A percentile compares a stretch with the other conserved stretches of the same genome.
Conservation (phyloP, 2,888 invertebrate genomes). For the Psylliodes chrysocephalus region DNA sequence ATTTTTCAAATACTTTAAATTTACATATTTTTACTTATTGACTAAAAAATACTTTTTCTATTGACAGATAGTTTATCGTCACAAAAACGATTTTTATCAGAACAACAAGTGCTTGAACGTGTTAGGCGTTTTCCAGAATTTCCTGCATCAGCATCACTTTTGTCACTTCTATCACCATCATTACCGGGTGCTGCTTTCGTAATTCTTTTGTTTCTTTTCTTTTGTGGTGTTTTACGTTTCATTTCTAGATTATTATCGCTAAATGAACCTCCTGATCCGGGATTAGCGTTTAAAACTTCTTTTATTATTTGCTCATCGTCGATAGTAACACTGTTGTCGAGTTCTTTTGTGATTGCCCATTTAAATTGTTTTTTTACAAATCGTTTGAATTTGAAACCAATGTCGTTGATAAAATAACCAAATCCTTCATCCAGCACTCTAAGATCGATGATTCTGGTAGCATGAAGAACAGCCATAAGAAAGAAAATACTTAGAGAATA, state of each 20-base stretch:
- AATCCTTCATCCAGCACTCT: conserved; percentile 43
- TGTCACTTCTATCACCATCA: neutral
- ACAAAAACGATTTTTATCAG: neutral
- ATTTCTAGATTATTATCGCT: neutral
- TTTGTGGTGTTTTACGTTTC: neutral
- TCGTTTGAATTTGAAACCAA: neutral
- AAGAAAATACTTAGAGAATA: conserved; percentile 55
- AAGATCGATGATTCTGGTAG: conserved; percentile 51
- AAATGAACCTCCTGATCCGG: neutral
- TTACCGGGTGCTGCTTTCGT: neutral
- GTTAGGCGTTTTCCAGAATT: neutral
- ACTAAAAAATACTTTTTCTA: neutral
- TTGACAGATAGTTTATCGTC: neutral
- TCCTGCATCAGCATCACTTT: neutral
- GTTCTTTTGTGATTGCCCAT: neutral
- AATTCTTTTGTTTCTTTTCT: neutral
- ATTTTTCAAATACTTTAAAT: too few species aligned
- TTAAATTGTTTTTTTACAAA: neutral
- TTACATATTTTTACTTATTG: too few species aligned
- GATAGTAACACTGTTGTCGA: neutral
- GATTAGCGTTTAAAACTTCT: neutral
- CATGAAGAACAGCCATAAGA: conserved; percentile 49
- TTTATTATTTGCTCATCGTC: neutral
- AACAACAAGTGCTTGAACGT: neutral
- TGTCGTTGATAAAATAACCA: neutral